Base-by-base conservation (phyloP, 2,113 vertebrate genomes). In the Potamarius usumacintae region DNA sequence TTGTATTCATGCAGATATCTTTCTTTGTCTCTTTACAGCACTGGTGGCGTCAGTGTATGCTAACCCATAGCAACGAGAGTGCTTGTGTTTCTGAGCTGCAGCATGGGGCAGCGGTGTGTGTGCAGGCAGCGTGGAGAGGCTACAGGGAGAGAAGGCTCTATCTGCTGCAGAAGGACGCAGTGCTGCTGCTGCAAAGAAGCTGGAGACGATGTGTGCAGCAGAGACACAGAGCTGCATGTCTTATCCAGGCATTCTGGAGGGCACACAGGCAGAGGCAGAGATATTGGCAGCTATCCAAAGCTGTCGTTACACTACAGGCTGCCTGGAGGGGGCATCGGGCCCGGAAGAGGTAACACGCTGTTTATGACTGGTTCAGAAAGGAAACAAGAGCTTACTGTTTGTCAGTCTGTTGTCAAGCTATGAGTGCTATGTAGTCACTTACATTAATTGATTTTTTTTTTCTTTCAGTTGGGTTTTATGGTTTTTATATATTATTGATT, bases 71-170 rank as follows among this genome's bases (percentile, higher is more conserved):
- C 71, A 91, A 90, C 0, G 34, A 57, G 62, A 34, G 30, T 78
- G 1, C 52, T 90, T 89, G 86, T 60, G 93, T 96, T 74, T 80
- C 89, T 4, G 14, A 87, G 4, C 81, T 92, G 86, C 91, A 94
- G 77, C 30, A 92, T 85, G 92, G 60, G 89, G 98, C 98, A 0
- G 97, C 96, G 0, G 0, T 96, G 48, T 67, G 95, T 65, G 94
- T 99, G n/a, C 98, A 99, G 91, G 90, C 93, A 0, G 94, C 94
- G 90, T 99, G 98, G 98, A 94, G 97, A 78, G 96, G 97, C 53
- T 96, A 95, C 52, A 85, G 93, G 87, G 95, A 92, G 80, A 94
- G 97, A 50, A 95, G 93, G 1, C 93, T 90, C 27, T 96, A 96
- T 89, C 90, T 95, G 88, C 95, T 94, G 90, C 94, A 96, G 92